phyloP scores from a whole-genome alignment of 2,113 vertebrate species.

The Calidris pugnax region DNA sequence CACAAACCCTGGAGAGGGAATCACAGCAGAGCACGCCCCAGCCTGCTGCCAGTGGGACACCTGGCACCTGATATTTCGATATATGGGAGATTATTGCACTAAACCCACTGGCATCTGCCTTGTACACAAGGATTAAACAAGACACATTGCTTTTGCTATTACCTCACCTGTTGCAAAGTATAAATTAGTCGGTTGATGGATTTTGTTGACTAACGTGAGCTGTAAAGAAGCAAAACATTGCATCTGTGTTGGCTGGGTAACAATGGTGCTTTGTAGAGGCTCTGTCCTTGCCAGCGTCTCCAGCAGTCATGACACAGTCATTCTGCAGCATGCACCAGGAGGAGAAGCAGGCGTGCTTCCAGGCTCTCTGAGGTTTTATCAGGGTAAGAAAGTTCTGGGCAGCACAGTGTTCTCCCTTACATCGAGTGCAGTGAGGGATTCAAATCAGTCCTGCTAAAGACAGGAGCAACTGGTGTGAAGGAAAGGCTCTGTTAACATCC shows the following conservation, averaged over 20 bases:
- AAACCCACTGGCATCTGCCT: not conserved
- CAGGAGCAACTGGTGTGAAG: not conserved
- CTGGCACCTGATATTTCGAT: not conserved
- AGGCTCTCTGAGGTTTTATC: not conserved
- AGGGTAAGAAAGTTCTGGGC: not conserved
- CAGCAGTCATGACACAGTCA: not conserved
- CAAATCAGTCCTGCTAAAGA: not conserved
- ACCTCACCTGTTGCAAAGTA: not conserved
- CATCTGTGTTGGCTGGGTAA: not conserved
- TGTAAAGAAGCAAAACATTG: not conserved
- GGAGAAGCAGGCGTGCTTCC: not conserved
- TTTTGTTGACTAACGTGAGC: not conserved
- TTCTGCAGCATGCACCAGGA: not conserved
- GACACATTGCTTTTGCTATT: not conserved
- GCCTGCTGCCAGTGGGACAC: not conserved
- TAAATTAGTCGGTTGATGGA: not conserved
- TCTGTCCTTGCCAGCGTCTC: not conserved
- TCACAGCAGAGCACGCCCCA: not conserved
- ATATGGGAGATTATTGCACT: not conserved
- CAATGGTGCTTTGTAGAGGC: not conserved
- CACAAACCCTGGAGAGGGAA: not conserved
- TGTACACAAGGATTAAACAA: not conserved
- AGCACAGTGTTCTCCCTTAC: not conserved
- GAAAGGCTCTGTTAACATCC: not conserved
- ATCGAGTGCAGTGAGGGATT: accelerated